phyloP scores from a whole-genome alignment of 2,797 vertebrate genomes.

The Centroberyx gerrardi region DNA sequence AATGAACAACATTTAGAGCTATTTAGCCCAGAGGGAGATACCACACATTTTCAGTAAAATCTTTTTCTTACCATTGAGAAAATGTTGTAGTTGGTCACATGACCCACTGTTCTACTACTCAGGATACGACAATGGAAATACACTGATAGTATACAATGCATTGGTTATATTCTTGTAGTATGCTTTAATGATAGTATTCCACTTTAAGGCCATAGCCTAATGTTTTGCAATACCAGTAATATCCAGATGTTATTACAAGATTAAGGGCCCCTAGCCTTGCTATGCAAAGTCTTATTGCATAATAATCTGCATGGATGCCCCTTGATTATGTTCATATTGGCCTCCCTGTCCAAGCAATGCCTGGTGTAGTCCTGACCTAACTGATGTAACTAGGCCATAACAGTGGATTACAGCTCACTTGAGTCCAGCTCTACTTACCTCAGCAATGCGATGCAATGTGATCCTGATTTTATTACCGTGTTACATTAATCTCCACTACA shows the following conservation, averaged over 20 bases:
- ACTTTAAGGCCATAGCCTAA: not conserved
- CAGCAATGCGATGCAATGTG: slow-evolving; percentile 16
- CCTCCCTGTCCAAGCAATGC: slow-evolving; percentile 1
- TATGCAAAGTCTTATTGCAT: not conserved
- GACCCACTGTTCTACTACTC: too few species aligned
- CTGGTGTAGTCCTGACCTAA: not conserved
- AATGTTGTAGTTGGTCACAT: too few species aligned
- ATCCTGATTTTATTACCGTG: slow-evolving; percentile 29
- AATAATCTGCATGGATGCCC: not conserved
- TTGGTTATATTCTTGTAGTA: too few species aligned
- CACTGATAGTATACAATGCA: too few species aligned
- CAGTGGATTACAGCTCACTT: slow-evolving; percentile 1
- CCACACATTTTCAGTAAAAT: too few species aligned
- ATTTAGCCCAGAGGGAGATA: too few species aligned
- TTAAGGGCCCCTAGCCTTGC: not conserved
- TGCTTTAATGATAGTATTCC: not conserved
- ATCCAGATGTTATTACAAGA: slow-evolving; percentile 9
- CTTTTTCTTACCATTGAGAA: too few species aligned
- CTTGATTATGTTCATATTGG: slow-evolving; percentile 2
- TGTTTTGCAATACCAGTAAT: not conserved
- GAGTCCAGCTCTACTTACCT: slow-evolving; percentile 29
- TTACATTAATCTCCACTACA: slow-evolving; percentile 45
- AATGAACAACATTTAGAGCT: too few species aligned
- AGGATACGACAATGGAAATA: too few species aligned
- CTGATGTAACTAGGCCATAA: slow-evolving; percentile 5